phyloP scores from a whole-genome alignment of 2,113 vertebrate genomes.

The Podilymbus podiceps region DNA sequence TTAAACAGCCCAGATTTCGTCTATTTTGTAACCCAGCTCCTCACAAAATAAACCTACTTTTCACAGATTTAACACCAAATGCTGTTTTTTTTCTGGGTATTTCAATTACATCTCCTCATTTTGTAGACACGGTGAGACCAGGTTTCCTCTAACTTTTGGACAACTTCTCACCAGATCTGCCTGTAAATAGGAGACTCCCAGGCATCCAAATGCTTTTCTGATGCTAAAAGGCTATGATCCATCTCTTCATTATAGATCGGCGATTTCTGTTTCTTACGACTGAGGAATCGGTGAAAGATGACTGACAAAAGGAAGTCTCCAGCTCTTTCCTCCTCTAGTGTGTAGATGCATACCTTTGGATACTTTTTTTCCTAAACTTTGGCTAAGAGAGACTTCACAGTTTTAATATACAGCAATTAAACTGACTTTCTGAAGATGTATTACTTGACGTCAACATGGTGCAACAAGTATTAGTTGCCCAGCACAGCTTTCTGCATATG shows the following conservation, averaged over 20 bases:
- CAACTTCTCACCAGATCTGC: background rate
- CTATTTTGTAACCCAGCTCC: constrained; percentile 69
- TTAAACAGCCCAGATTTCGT: constrained; percentile 80
- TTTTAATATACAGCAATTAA: background rate
- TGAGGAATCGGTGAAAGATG: background rate
- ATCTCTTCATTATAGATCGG: background rate
- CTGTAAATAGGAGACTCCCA: background rate
- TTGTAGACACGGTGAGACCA: constrained; percentile 20
- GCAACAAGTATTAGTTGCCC: constrained; percentile 39
- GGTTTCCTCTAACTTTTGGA: constrained; percentile 16
- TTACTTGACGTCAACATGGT: background rate
- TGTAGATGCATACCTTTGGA: background rate
- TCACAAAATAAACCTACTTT: constrained; percentile 72
- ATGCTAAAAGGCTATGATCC: background rate
- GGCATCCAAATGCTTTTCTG: background rate
- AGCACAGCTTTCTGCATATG: background rate
- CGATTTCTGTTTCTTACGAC: background rate
- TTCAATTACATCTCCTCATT: background rate
- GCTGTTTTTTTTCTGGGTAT: constrained; percentile 12
- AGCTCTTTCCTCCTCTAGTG: background rate
- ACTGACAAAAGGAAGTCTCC: background rate
- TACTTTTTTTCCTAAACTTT: background rate
- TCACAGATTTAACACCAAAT: constrained; percentile 61
- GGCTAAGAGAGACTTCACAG: background rate
- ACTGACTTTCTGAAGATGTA: constrained; percentile 1